Base-by-base conservation (phyloP, 2,888 invertebrate genomes). In the Andrena praecox region DNA sequence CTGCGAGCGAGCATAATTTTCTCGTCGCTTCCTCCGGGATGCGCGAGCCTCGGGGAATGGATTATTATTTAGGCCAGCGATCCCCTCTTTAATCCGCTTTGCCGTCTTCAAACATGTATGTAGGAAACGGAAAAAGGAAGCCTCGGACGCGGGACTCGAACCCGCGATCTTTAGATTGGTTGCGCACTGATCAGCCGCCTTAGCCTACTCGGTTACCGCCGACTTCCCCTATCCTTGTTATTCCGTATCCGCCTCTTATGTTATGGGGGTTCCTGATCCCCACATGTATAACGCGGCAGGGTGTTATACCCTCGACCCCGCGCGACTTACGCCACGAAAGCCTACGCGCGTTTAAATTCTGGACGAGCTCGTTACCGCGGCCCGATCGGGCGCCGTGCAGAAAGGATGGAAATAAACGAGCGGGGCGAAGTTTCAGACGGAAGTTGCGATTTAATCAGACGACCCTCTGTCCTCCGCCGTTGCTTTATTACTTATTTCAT, bases 1-100 rank as follows among this genome's bases (percentile, higher is more conserved):
- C 85, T 67, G 77, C 60, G 54, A 52, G 29, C n/a, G 7, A 66
- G 56, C 80, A 63, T 82, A 76, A 87, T 85, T 85, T 77, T 79
- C 75, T 76, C 85, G 71, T 16, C 52, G 31, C 24, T 33, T 35
- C 66, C 54, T n/a, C 2, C 48, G 48, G 12, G 10, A 42, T 16
- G 7, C 60, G 8, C 29, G 5, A 35, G 48, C 33, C 54, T 31
- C n/a, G 12, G 31, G 59, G 52, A 62, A 54, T 71, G 60, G 54
- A 80, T 35, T 50, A 59, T 66, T 59, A 33, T 27, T 77, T 64
- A 12, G 24, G 24, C 56, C 27, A 12, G 10, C 24, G 56, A 27
- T 20, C 56, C 24, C 24, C 27, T 56, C 27, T 56, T 56, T 56
- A 56, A 56, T 56, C 56, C 56, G 10, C 56, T 27, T 56, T 10